Base-by-base conservation (phyloP, 1,140 invertebrate genomes). In the Hyles euphorbiae region DNA sequence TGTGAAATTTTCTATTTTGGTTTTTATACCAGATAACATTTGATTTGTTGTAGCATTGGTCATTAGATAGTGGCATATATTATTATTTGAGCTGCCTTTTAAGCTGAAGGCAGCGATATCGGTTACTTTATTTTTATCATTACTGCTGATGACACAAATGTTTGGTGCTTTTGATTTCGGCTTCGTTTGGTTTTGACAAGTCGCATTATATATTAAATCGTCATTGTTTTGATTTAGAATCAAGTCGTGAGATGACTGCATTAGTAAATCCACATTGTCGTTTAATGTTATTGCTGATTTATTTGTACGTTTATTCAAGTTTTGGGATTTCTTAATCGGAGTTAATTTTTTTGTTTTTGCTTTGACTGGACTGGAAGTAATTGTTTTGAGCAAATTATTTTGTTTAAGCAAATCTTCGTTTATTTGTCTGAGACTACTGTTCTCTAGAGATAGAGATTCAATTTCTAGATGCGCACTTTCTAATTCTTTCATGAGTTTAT, bases 1-100 rank as follows among this genome's bases (percentile, higher is more conserved):
- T 12, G 60, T 67, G 11, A 53, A 62, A 3, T 53, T 34, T 5
- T 9, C 0, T 40, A 66, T 5, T 11, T 66, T 61, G 2, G 12
- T 33, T 7, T 50, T 10, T 46, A 66, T 43, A 10, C 48, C 51
- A 3, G 45, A 51, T 48, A 66, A n/a, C 2, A 66, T 43, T n/a
- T 59, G 9, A 36, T 46, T 49, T 44, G 55, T 55, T n/a, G 34
- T 49, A 34, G 12, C 3, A 12, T 49, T 5, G 46, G 63, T 56
- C 7, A 7, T 52, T 8, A 66, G 11, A 34, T 59, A 66, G 36
- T 66, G 63, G 12, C 59, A 61, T 33, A 66, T 49, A 36, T 53
- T n/a, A 54, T 50, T 36, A 7, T 7, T 4, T 36, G 36, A 58
- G 2, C 45, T 50, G 3, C 53, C 34, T 3, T 10, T 3, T 9